Conservation (phyloP, 2,113 vertebrate species). For the Amazona vittata region DNA sequence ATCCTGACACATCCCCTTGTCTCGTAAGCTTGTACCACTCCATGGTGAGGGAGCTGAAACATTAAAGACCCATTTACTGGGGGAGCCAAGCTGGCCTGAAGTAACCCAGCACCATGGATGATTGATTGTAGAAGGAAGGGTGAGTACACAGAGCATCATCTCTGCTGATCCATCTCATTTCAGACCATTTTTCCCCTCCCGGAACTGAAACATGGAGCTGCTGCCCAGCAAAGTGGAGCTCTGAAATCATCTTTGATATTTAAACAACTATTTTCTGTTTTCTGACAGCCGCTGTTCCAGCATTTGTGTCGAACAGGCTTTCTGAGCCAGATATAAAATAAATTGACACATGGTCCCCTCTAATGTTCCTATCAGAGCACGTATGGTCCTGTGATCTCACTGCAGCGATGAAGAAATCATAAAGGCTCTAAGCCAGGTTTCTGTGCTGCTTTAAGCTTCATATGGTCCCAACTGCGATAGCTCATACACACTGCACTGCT, state of each 20-base stretch:
- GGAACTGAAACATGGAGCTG: not conserved
- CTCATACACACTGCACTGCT: not conserved
- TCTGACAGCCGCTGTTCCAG: slow-evolving; percentile 50
- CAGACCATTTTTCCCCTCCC: not conserved
- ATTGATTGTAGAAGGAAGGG: not conserved
- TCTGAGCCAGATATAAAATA: slow-evolving; percentile 45
- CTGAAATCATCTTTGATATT: slow-evolving; percentile 57
- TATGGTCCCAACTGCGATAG: not conserved
- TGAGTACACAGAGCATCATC: not conserved
- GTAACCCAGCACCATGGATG: not conserved
- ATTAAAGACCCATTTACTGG: not conserved
- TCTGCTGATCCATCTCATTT: not conserved
- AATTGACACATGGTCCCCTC: slow-evolving; percentile 9
- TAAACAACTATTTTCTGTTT: slow-evolving; percentile 45
- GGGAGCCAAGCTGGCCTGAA: not conserved
- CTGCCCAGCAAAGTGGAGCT: not conserved
- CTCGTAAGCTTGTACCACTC: not conserved
- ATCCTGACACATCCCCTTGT: not conserved
- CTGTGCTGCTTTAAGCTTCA: not conserved
- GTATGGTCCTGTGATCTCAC: not conserved
- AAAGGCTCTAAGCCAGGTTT: not conserved
- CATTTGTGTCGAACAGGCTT: not conserved
- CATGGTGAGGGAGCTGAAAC: not conserved
- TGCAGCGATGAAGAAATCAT: not conserved
- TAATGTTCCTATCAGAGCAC: slow-evolving; percentile 37